phyloP scores from a whole-genome alignment of 2,797 vertebrate species.

The Peromyscus aztecus region DNA sequence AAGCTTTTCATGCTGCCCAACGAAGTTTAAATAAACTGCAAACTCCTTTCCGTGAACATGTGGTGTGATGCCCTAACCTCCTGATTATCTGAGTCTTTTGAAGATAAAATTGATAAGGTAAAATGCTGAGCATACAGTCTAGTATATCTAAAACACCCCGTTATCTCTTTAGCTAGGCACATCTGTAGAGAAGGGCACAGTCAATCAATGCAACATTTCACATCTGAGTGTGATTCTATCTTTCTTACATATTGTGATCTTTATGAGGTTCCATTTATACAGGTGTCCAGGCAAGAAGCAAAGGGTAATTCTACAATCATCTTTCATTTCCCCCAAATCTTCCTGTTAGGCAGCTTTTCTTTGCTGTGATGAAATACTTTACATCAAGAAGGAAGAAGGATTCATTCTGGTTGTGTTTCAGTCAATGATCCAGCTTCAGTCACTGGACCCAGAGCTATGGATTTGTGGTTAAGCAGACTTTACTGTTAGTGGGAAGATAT shows the following conservation, averaged over 20 bases:
- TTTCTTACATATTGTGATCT: not conserved
- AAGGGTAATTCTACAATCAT: not conserved
- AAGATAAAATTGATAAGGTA: not conserved
- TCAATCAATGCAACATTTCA: not conserved
- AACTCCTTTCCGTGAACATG: not conserved
- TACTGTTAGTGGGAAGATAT: not conserved
- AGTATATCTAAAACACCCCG: not conserved
- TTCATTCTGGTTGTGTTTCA: no score
- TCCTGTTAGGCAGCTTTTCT: not conserved
- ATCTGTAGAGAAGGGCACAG: not conserved
- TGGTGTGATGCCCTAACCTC: not conserved
- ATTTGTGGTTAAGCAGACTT: no score
- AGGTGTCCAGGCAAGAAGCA: not conserved
- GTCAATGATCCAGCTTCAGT: no score
- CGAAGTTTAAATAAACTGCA: not conserved
- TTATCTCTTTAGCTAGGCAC: not conserved
- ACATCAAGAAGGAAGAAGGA: not conserved
- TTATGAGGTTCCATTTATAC: not conserved
- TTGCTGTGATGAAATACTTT: not conserved
- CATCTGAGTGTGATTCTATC: not conserved
- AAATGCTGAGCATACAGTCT: not conserved
- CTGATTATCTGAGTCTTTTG: not conserved
- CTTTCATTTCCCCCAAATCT: not conserved
- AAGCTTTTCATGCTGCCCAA: not conserved
- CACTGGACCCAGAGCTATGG: no score